Base-by-base conservation (phyloP, 1,140 invertebrate genomes). In the Aphelenchoides fujianensis region DNA sequence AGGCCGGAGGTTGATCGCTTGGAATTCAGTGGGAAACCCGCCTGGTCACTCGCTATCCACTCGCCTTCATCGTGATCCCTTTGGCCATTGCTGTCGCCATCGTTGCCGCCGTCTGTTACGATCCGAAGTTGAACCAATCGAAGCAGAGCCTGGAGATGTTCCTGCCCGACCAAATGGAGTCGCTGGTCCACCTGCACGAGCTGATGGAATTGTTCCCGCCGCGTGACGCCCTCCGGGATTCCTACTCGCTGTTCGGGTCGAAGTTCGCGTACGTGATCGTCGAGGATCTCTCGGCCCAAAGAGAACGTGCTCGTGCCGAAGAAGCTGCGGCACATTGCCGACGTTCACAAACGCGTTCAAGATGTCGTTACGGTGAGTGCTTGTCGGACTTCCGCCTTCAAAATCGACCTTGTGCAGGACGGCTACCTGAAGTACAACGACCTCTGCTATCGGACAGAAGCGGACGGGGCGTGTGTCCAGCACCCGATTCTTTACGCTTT, bases 91-190 rank as follows among this genome's bases (percentile, higher is more conserved):
- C 70, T 27, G 16, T 68, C 19, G n/a, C 35, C 32, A 27, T 73
- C 37, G 63, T 79, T 3, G 34, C 72, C 2, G 68, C 76, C 5
- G 79, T 71, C 16, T 69, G 48, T 12, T 71, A 75, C 48, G 78
- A 82, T 61, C 70, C 64, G 2, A 36, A 78, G 52, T 27, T 82
- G 41, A 79, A 80, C 55, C 41, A 74, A 27, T 68, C 70, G 34
- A 80, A 80, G 41, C 77, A 80, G 23, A 78, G 68, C 3, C 64
- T 80, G 53, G 77, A 82, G 71, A 82, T 80, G 57, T 80, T 80
- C 63, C 57, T 80, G 2, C 79, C 79, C 9, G 79, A 80, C 57
- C 66, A 82, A 34, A 80, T 80, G 79, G 63, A 68, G 12, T 69
- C 12, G 12, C 36, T 66, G 9, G 7, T 72, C 36, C 27, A 69